Percentiles rank a stretch among this genome's conserved stretches.
phyloP scores from a whole-genome alignment of 2,113 vertebrate genomes.

The Tauraco erythrolophus region DNA sequence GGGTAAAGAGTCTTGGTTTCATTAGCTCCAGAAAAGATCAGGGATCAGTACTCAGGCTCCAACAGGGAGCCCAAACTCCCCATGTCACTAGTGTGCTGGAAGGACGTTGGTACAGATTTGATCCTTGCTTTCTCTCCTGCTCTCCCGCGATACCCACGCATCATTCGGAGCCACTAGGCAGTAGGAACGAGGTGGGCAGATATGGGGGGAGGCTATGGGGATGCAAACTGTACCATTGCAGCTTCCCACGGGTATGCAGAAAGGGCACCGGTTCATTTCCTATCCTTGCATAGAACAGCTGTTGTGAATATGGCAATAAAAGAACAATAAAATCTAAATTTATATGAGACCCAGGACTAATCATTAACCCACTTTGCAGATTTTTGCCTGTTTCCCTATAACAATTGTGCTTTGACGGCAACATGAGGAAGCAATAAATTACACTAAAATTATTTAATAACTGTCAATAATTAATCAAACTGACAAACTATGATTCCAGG shows the following conservation, averaged over 20 bases:
- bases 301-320: neutral
- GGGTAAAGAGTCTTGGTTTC: neutral
- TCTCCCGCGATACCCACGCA: accelerated
- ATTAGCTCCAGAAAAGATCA: neutral
- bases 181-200: neutral
- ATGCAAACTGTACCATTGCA: neutral
- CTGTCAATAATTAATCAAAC: slow-evolving; percentile 34
- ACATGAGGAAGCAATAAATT: neutral
- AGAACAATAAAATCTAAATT: neutral
- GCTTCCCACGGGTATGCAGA: neutral
- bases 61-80: neutral
- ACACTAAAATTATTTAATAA: neutral
- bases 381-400: neutral
- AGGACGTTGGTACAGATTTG: neutral
- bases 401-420: neutral
- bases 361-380: neutral
- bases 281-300: neutral
- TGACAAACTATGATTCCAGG: neutral
- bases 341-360: neutral
- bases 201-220: neutral
- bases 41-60: neutral
- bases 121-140: neutral
- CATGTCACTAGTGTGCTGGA: neutral
- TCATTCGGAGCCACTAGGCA: neutral
- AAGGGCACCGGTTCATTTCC: neutral